Evolutionary conservation across 1,140 invertebrate genomes (phyloP), one percentile per base, ranked within the genome.

Genomic region (Drosophila mauritiana): DNA sequence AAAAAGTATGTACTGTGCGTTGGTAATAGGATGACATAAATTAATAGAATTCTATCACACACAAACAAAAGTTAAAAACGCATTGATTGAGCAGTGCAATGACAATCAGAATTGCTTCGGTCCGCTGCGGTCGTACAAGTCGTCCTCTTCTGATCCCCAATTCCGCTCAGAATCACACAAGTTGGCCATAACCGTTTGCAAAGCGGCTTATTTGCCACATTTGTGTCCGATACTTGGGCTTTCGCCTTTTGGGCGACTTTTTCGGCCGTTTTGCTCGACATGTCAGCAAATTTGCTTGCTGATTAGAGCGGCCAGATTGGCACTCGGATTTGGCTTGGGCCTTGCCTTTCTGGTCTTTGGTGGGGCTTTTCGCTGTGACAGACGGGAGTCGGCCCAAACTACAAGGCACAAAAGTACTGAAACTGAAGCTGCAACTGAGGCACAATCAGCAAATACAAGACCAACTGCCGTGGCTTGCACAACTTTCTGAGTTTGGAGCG

Each of bases 221-320:
- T 31, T 43, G 17, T 13, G n/a, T 43, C 34, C 54, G 10, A 34
- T 45, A 36, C 22, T 48, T 20, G 15, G 8, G 11, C 15, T 63
- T 39, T 57, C 63, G 25, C 40, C 49, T 40, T 48, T 17, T 17
- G 17, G 17, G 17, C 20, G 13, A 68, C 20, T 73, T 67, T 53
- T 57, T 69, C 37, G 40, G 34, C 52, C 51, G 54, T 56, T 81
- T 82, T 78, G 57, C 74, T 43, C 51, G 36, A 68, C 64, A 82
- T 75, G 78, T 78, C 83, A 63, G 48, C 74, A 74, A 81, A 88
- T 88, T 78, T 86, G 78, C 65, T 72, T 62, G 51, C 48, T 78
- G 79, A 81, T 76, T 64, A 85, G 78, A 86, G 73, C 56, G 57
- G 58, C 52, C 46, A 73, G 69, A 85, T 81, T 63, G 46, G 42